These are phyloP conservation scores for Athalia rosae DNA, from an alignment of 2,888 invertebrate species.

Conservation along the genomic window DNA sequence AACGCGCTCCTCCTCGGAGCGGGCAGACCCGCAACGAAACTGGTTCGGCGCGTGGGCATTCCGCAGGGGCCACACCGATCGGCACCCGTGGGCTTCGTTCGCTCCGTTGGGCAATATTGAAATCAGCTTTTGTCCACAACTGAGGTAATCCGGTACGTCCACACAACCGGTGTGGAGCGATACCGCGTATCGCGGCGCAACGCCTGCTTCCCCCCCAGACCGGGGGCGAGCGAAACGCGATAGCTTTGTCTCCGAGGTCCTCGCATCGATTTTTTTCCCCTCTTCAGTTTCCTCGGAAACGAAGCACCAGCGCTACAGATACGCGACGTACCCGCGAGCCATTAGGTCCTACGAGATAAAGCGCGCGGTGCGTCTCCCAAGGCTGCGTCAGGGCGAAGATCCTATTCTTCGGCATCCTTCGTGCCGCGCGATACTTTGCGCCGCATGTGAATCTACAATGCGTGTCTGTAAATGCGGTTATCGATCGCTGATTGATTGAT, in stretches of 20 bases:
- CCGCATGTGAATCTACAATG: neutral
- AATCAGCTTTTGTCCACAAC: slow-evolving; percentile 44
- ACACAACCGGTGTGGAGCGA: slow-evolving; percentile 34
- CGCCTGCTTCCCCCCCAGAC: neutral
- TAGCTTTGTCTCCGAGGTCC: slow-evolving; percentile 30
- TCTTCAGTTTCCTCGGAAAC: neutral
- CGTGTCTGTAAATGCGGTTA: no score
- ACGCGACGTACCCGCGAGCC: neutral
- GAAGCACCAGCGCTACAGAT: neutral
- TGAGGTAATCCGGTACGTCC: slow-evolving; percentile 30
- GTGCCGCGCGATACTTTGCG: neutral
- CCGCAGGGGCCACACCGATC: neutral
- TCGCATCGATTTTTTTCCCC: neutral
- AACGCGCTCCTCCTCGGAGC: slow-evolving; percentile 28
- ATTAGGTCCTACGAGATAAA: slow-evolving; percentile 10
- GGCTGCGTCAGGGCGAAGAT: slow-evolving; percentile 11
- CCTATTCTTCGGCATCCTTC: slow-evolving; percentile 19
- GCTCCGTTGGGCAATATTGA: slow-evolving; percentile 41
- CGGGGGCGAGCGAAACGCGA: slow-evolving; percentile 12
- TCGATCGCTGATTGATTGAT: slow-evolving; percentile 10
- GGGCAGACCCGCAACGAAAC: slow-evolving; percentile 35
- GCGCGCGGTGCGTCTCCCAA: slow-evolving; percentile 3
- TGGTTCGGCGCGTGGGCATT: slow-evolving; percentile 43
- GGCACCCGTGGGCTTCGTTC: slow-evolving; percentile 25
- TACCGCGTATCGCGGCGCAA: slow-evolving; percentile 29